A percentile compares a stretch with the other conserved stretches of the same genome.
Conservation (phyloP, 2,113 vertebrate genomes). For the Pagrus major region DNA sequence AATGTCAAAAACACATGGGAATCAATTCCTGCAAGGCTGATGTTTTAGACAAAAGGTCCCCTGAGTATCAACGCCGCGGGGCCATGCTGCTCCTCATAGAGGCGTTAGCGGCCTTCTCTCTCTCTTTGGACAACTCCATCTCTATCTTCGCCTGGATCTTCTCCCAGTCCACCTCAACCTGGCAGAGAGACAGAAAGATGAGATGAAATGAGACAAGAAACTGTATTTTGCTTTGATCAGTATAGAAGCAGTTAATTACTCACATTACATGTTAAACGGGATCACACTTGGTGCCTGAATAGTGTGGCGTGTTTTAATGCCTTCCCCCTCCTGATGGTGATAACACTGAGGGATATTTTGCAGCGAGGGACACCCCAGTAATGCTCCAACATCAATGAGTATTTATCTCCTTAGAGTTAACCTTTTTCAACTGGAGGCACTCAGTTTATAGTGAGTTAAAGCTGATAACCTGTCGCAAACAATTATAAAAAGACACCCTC, state of each 20-base stretch:
- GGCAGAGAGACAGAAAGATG: conserved; percentile 43
- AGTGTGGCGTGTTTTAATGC: background rate
- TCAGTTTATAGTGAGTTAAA: too few species aligned
- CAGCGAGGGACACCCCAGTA: background rate
- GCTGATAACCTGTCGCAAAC: conserved; percentile 9
- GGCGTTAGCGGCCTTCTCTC: conserved; percentile 84
- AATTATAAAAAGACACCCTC: conserved; percentile 18
- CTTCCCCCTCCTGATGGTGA: background rate
- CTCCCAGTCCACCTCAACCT: conserved; percentile 97
- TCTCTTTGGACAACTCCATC: conserved; percentile 93
- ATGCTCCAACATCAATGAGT: background rate
- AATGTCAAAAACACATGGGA: conserved; percentile 33
- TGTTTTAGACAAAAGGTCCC: conserved; percentile 8
- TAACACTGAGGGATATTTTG: background rate
- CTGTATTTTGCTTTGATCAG: conserved; percentile 6
- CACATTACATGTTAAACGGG: background rate
- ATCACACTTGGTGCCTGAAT: background rate
- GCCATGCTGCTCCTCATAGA: conserved; percentile 80
- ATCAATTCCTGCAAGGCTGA: conserved; percentile 6
- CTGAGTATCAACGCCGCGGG: conserved; percentile 62
- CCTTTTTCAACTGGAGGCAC: background rate
- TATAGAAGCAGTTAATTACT: background rate
- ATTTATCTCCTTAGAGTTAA: background rate
- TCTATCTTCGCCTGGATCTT: conserved; percentile 98
- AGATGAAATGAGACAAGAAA: conserved; percentile 31